Base-by-base conservation (phyloP, 1,140 invertebrate species). In the Pogonomyrmex californicus region DNA sequence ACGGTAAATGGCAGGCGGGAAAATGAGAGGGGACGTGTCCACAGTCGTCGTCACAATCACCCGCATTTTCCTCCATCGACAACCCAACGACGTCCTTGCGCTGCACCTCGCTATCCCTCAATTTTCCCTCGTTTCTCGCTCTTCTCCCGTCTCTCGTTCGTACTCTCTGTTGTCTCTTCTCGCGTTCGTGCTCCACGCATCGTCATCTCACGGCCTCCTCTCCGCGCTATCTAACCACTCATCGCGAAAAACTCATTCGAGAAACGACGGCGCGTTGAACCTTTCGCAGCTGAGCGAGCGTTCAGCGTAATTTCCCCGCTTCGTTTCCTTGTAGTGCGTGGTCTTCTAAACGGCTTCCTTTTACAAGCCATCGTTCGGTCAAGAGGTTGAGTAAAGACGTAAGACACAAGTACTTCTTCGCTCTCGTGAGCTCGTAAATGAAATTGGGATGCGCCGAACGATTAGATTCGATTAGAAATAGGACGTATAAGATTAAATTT, bases 221-320 rank as follows among this genome's bases (percentile, higher is more conserved):
- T 76, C 56, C 7, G 49, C 7, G 49, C 58, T 66, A 58, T 68
- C 82, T 86, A 88, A 85, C 86, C 87, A 60, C 49, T 47, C 41
- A 33, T 71, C 58, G 65, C 77, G 86, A 90, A 90, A 90, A 90
- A 86, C 78, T 90, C 85, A 85, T 90, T 89, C 87, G 73, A 75
- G 71, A n/a, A 30, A 87, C 58, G 85, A 87, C 65, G 87, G 79
- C 63, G 54, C 71, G 62, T 83, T 71, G 82, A 81, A 56, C 58
- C 47, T 71, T 68, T 83, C 68, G 82, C 58, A 79, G 75, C 70
- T 79, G 60, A 49, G 58, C 66, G 60, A 49, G 58, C 66, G 82
- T 65, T 60, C n/a, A 30, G 47, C 30, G 68, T 56, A 66, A 33
- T 70, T 62, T 51, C 17, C 12, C 36, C 41, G 14, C 30, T 70